Percentiles rank a stretch among this genome's conserved stretches.
Evolutionary conservation across 1,140 invertebrate genomes (phyloP).

Genomic region (Drosophila sulfurigaster): DNA sequence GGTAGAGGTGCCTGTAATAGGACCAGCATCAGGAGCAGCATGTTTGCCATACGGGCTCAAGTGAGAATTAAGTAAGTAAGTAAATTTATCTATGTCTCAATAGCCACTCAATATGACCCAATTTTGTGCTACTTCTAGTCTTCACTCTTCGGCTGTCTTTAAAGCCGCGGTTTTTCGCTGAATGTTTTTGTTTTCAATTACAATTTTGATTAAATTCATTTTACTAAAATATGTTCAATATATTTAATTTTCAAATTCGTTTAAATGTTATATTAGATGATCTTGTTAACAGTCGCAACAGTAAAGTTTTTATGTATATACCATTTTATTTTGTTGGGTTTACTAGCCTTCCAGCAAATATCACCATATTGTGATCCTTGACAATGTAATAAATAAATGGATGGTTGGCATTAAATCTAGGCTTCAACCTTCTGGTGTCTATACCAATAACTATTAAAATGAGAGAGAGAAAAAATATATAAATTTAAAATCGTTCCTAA

Average conservation of each 20-base stretch:
- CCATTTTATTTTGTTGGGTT: slow-evolving; percentile 11
- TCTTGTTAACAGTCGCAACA: too few species aligned
- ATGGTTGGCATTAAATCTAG: slow-evolving; percentile 53
- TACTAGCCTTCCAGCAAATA: slow-evolving; percentile 48
- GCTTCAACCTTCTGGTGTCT: neutral
- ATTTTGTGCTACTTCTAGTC: too few species aligned
- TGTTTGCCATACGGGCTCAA: slow-evolving; percentile 53
- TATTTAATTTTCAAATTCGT: too few species aligned
- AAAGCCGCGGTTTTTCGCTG: too few species aligned
- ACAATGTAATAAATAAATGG: slow-evolving; percentile 58
- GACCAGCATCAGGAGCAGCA: slow-evolving; percentile 38
- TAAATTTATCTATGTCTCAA: slow-evolving; percentile 65
- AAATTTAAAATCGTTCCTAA: too few species aligned
- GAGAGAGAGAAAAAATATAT: too few species aligned
- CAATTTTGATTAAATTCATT: too few species aligned
- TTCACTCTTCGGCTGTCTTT: too few species aligned
- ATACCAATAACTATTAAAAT: too few species aligned
- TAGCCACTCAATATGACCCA: neutral
- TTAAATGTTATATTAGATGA: neutral
- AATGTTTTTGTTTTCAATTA: too few species aligned
- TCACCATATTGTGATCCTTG: slow-evolving; percentile 24
- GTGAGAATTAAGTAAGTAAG: neutral
- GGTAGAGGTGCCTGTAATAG: slow-evolving; percentile 20
- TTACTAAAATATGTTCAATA: too few species aligned
- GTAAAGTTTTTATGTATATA: neutral